A percentile compares a stretch with the other conserved stretches of the same genome.
Evolutionary conservation across 2,888 invertebrate species (phyloP).

Genomic region (Apodemia mormo): DNA sequence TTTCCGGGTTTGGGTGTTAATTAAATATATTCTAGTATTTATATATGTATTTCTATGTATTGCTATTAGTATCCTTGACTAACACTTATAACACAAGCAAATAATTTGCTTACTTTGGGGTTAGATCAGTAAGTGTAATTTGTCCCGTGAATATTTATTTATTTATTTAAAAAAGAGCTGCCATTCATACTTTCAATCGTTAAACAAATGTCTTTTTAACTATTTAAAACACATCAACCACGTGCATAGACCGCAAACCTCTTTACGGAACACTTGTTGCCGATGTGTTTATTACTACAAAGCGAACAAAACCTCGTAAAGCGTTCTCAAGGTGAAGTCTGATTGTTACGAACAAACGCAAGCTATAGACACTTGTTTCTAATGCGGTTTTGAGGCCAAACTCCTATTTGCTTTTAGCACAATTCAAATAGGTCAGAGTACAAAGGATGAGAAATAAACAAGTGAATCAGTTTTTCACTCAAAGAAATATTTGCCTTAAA

Average conservation of each 20-base stretch:
- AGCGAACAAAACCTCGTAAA: constrained; percentile 61
- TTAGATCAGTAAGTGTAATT: too few species aligned
- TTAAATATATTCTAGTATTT: too few species aligned
- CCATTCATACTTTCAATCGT: neutral
- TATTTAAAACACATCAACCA: constrained; percentile 25
- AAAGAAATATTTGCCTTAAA: neutral
- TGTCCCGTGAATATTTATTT: too few species aligned
- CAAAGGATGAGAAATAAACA: constrained; percentile 50
- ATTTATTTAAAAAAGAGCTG: neutral
- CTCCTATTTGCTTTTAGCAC: constrained; percentile 58
- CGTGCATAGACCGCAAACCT: constrained; percentile 49
- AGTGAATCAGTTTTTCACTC: constrained; percentile 33
- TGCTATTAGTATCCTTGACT: too few species aligned
- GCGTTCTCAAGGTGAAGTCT: constrained; percentile 67
- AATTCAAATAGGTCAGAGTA: constrained; percentile 64
- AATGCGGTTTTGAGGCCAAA: constrained; percentile 65
- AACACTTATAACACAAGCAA: too few species aligned
- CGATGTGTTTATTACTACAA: constrained; percentile 61
- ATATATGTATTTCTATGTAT: too few species aligned
- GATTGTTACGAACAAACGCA: constrained; percentile 58
- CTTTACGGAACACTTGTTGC: constrained; percentile 60
- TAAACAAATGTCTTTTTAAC: neutral
- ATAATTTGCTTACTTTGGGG: too few species aligned
- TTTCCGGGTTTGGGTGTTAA: too few species aligned
- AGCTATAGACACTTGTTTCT: constrained; percentile 45